Evolutionary conservation across 2,797 vertebrate genomes (phyloP).

Genomic region (Chanos chanos): DNA sequence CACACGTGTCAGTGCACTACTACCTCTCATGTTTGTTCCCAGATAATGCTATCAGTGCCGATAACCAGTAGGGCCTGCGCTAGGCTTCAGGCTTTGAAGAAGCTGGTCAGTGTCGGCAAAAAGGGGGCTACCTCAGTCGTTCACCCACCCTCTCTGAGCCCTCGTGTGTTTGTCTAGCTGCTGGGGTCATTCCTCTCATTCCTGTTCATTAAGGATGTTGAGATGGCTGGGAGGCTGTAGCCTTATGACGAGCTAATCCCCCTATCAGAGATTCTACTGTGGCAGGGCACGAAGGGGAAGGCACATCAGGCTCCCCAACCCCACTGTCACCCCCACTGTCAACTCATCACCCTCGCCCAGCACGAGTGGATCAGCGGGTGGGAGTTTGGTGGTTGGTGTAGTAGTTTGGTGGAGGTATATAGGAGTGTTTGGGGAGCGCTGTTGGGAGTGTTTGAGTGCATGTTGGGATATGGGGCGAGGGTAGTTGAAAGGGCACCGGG

Average conservation of each 20-base stretch:
- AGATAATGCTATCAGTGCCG: slow-evolving; percentile 67
- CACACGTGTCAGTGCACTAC: slow-evolving; percentile 41
- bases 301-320: background rate
- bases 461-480: slow-evolving; percentile 45
- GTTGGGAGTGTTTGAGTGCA: slow-evolving; percentile 18
- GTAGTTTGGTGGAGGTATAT: slow-evolving; percentile 54
- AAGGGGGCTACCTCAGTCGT: too few species aligned
- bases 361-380: slow-evolving; percentile 37
- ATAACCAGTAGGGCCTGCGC: too few species aligned
- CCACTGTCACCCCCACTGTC: background rate
- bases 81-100: too few species aligned
- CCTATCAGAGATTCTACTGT: slow-evolving; percentile 20
- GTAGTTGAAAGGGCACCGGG: background rate
- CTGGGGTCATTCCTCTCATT: slow-evolving; percentile 12
- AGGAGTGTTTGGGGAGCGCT: slow-evolving; percentile 35
- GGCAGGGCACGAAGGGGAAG: slow-evolving; percentile 1
- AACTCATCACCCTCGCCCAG: too few species aligned
- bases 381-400: slow-evolving; percentile 34
- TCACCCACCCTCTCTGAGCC: slow-evolving; percentile 31
- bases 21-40: slow-evolving; percentile 58
- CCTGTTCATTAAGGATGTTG: slow-evolving; percentile 28
- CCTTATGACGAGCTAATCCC: slow-evolving; percentile 32
- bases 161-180: slow-evolving; percentile 10
- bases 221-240: too few species aligned
- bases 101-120: too few species aligned